phyloP scores from a whole-genome alignment of 2,888 invertebrate genomes.

The Synanthedon vespiformis region DNA sequence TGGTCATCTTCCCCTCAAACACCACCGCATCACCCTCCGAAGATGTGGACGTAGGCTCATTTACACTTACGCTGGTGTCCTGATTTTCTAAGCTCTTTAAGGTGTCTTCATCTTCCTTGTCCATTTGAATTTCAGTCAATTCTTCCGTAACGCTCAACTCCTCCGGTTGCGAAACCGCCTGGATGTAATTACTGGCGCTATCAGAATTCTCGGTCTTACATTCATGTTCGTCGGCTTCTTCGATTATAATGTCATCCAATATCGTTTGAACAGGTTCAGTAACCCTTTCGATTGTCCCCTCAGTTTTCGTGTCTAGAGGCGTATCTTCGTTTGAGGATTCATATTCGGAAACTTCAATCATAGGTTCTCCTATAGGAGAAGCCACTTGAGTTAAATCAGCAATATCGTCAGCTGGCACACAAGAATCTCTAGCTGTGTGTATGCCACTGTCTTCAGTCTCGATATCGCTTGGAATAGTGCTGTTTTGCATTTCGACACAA shows the following conservation, averaged over 20 bases:
- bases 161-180: slow-evolving; percentile 57
- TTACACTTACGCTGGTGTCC: slow-evolving; percentile 69
- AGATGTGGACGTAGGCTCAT: slow-evolving; percentile 54
- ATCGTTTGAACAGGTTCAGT: slow-evolving; percentile 28
- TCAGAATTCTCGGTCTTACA: slow-evolving; percentile 48
- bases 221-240: slow-evolving; percentile 57
- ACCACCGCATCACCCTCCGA: slow-evolving; percentile 66
- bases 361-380: slow-evolving; percentile 57
- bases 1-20: slow-evolving; percentile 68
- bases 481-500: slow-evolving; percentile 72
- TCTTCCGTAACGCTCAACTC: slow-evolving; percentile 56
- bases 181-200: slow-evolving; percentile 55
- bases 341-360: slow-evolving; percentile 54
- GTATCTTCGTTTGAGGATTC: slow-evolving; percentile 60
- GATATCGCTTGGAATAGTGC: slow-evolving; percentile 70
- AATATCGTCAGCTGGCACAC: slow-evolving; percentile 80
- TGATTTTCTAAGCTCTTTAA: slow-evolving; percentile 66
- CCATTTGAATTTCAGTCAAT: slow-evolving; percentile 61
- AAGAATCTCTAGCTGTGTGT: slow-evolving; percentile 83
- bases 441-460: slow-evolving; percentile 85
- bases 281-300: slow-evolving; percentile 25
- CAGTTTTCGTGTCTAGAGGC: slow-evolving; percentile 36
- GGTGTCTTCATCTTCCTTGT: slow-evolving; percentile 66
- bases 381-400: slow-evolving; percentile 69
- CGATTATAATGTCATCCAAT: slow-evolving; percentile 49